Conservation (phyloP, 2,113 vertebrate genomes). For the Suncus etruscus region DNA sequence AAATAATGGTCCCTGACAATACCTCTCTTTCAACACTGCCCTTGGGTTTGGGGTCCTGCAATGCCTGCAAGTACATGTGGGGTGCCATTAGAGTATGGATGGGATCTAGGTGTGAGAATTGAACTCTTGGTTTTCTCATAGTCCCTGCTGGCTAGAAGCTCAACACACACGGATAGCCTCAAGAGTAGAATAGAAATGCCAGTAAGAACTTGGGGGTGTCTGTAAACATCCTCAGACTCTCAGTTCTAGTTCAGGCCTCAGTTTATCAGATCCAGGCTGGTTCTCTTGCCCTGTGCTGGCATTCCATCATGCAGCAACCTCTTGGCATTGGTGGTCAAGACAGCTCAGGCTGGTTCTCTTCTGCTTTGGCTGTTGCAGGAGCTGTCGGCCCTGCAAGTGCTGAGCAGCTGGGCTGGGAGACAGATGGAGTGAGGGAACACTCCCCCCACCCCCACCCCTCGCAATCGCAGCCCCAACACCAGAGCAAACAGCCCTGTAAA, state of each 20-base stretch:
- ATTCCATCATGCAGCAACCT: fast-evolving
- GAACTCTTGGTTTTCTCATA: neutral
- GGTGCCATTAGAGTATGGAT: neutral
- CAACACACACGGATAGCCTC: neutral
- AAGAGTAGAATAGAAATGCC: neutral
- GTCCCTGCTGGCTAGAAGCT: neutral
- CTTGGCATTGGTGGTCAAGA: neutral
- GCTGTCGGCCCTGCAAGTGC: constrained; percentile 3
- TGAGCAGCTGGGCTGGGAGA: constrained; percentile 24
- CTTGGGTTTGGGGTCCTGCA: neutral
- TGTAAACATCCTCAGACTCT: neutral
- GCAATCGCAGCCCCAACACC: constrained; percentile 77
- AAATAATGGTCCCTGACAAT: neutral
- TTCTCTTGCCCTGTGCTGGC: fast-evolving
- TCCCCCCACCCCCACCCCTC: constrained; percentile 69
- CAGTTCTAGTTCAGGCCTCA: constrained; percentile 12
- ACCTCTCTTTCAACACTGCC: neutral
- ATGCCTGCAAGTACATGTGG: neutral
- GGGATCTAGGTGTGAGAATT: neutral
- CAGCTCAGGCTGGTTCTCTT: neutral
- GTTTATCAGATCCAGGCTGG: neutral
- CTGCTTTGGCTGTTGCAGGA: neutral
- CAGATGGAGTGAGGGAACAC: constrained; percentile 53
- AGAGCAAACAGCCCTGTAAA: constrained; percentile 88
- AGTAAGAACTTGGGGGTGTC: neutral